Evolutionary conservation across 2,888 invertebrate species (phyloP), one percentile per base, ranked within the genome.

Genomic region (Strigamia crassipes): DNA sequence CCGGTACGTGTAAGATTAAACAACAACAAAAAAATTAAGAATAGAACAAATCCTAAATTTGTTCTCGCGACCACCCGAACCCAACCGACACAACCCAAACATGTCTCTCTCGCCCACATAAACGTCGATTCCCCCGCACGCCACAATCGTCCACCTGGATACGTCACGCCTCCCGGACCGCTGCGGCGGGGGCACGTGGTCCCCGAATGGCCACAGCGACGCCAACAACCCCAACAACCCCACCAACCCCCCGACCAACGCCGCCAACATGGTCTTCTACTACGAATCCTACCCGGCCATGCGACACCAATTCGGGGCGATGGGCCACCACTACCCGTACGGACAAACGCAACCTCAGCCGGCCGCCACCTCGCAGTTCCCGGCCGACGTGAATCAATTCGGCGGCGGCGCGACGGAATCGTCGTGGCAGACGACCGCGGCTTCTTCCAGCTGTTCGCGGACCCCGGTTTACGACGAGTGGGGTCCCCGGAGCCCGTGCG

Each of bases 261-360:
- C 8, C 23, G 34, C 18, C 77, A 80, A 80, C 46, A 80, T 80
- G 80, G 80, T 80, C n/a, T 51, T 80, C 23, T 80, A 80, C 23
- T 80, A 80, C 56, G 80, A 80, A 1, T 23, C 80, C 13, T 80
- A 51, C 12, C 27, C 80, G 1, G 21, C 18, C 5, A 51, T 80
- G 46, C 38, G 38, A 38, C 38, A 38, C 10, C 38, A 38, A 6
- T 38, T 38, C 38, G 38, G 38, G 4, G 38, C 51, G 18, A 51
- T 51, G 51, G 51, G 51, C 15, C 77, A 77, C n/a, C 77, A 77
- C 21, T 31, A 77, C 77, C 77, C 27, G 21, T 31, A 77, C 27
- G 27, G 34, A 23, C 77, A 77, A 77, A 18, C 5, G 0, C 31
- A n/a, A n/a, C n/a, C n/a, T n/a, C n/a, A 79, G 15, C 1, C 34